Evolutionary conservation across 2,888 invertebrate species (phyloP).

Genomic region (Xylota sylvarum): DNA sequence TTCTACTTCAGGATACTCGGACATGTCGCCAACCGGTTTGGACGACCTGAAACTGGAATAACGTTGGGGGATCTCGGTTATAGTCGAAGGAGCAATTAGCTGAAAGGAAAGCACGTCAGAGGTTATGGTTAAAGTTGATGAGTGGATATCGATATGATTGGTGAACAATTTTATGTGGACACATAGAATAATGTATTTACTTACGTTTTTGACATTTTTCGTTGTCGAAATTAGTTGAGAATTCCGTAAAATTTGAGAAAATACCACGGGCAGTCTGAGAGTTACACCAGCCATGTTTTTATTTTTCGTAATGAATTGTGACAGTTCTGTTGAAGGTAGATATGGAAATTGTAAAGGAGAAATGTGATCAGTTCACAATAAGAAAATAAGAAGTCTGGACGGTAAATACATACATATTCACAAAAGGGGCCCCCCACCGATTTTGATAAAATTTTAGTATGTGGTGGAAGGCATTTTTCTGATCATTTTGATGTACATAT

Average conservation of each 20-base stretch:
- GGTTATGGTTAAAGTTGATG: slow-evolving; percentile 19
- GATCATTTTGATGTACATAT: too few relatives aligned
- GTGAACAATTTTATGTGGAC: background rate
- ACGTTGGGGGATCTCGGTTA: slow-evolving; percentile 48
- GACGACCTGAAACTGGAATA: slow-evolving; percentile 84
- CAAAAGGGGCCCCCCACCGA: too few relatives aligned
- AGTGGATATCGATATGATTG: background rate
- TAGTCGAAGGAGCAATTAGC: slow-evolving; percentile 27
- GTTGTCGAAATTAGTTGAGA: slow-evolving; percentile 27
- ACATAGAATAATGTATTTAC: background rate
- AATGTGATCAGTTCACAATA: slow-evolving; percentile 26
- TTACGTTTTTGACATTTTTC: slow-evolving; percentile 26
- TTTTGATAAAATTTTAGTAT: too few relatives aligned
- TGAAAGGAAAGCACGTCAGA: slow-evolving; percentile 14
- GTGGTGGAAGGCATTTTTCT: too few relatives aligned
- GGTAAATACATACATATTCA: too few relatives aligned
- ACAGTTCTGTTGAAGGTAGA: slow-evolving; percentile 30
- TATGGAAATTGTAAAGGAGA: background rate
- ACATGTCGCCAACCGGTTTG: slow-evolving; percentile 83
- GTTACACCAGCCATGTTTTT: slow-evolving; percentile 50
- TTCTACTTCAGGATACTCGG: slow-evolving; percentile 87
- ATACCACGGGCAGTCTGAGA: slow-evolving; percentile 30
- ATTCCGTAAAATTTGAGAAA: slow-evolving; percentile 50
- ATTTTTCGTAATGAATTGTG: slow-evolving; percentile 36
- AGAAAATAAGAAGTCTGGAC: too few relatives aligned